phyloP scores from a whole-genome alignment of 1,140 invertebrate genomes.

The honey bee (Apis mellifera) region DNA sequence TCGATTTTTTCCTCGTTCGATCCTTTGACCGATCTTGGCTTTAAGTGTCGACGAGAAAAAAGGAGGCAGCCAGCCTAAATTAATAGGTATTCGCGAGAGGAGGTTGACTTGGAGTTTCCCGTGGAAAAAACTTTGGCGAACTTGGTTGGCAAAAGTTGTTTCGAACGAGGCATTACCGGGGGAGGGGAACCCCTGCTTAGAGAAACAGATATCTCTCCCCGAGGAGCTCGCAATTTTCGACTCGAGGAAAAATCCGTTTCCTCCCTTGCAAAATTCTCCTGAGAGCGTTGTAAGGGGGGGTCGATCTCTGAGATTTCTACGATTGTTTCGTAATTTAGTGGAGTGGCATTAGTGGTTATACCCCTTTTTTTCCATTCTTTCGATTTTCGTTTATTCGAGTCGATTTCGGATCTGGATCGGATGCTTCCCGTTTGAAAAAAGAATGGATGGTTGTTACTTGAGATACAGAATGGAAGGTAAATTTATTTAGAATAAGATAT shows the following conservation, averaged over 20 bases:
- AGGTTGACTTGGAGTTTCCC: not conserved
- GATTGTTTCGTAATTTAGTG: not conserved
- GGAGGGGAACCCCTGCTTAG: slow-evolving; percentile 40
- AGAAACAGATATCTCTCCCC: slow-evolving; percentile 38
- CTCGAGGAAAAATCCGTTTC: slow-evolving; percentile 45
- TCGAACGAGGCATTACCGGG: slow-evolving; percentile 48
- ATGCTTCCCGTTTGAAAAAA: too few relatives aligned
- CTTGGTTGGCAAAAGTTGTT: slow-evolving; percentile 46
- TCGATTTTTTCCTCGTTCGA: slow-evolving; percentile 12
- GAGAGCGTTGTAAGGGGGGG: not conserved
- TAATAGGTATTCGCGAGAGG: slow-evolving; percentile 32
- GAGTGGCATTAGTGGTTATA: too few relatives aligned
- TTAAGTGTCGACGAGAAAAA: not conserved
- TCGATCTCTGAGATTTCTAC: not conserved
- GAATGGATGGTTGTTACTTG: too few relatives aligned
- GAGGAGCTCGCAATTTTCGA: slow-evolving; percentile 52
- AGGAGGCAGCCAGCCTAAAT: slow-evolving; percentile 29
- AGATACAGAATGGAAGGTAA: too few relatives aligned
- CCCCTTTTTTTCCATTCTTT: too few relatives aligned
- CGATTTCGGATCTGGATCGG: too few relatives aligned
- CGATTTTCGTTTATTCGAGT: too few relatives aligned
- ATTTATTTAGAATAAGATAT: too few relatives aligned
- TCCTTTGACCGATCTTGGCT: slow-evolving; percentile 21
- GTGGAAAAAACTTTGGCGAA: slow-evolving; percentile 36
- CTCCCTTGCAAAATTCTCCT: not conserved